Conservation (phyloP, 2,888 invertebrate genomes). For the Pristionchus japonicus region DNA sequence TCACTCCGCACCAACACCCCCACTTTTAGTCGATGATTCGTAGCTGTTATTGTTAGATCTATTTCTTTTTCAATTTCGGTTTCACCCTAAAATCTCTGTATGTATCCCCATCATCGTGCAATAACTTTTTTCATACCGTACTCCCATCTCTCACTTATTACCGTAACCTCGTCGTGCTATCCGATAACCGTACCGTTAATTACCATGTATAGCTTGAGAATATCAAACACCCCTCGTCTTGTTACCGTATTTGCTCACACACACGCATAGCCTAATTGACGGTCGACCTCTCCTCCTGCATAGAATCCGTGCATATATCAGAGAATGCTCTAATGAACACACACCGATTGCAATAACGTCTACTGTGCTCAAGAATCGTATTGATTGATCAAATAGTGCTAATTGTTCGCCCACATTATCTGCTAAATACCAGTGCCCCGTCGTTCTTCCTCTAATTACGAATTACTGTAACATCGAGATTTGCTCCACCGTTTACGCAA, state of each 20-base stretch:
- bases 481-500: background rate
- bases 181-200: constrained; percentile 30
- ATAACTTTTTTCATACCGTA: background rate
- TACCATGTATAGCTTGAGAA: constrained; percentile 35
- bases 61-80: background rate
- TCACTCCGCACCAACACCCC: background rate
- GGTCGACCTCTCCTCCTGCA: background rate
- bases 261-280: background rate
- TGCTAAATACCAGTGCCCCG: constrained; percentile 27
- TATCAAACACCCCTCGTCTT: background rate
- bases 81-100: background rate
- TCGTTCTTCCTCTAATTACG: constrained; percentile 27
- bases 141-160: constrained; percentile 13
- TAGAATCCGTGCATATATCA: constrained; percentile 10
- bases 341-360: constrained; percentile 28
- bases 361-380: background rate
- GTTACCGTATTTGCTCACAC: background rate
- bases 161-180: constrained; percentile 25
- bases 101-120: background rate
- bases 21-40: background rate
- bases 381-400: constrained; percentile 22
- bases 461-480: constrained; percentile 30
- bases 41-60: background rate
- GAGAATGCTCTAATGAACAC: constrained; percentile 27
- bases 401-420: background rate